phyloP scores from a whole-genome alignment of 2,797 vertebrate species.

The Parambassis ranga region DNA sequence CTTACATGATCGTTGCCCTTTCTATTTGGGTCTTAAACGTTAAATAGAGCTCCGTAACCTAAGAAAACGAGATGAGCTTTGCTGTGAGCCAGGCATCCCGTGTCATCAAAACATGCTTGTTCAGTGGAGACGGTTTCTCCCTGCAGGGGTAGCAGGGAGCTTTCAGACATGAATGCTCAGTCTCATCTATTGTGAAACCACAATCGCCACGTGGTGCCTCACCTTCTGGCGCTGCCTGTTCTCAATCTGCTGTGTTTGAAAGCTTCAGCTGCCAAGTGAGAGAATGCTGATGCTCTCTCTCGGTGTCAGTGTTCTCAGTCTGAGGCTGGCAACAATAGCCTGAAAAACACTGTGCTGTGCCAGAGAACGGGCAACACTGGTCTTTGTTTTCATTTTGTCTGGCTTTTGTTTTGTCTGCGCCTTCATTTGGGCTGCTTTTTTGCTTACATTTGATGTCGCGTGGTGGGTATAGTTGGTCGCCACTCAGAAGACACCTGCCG shows the following conservation, averaged over 20 bases:
- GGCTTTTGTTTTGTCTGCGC: conserved; percentile 65
- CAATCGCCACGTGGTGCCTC: conserved; percentile 57
- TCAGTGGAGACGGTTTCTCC: conserved; percentile 50
- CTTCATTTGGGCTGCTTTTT: conserved; percentile 40
- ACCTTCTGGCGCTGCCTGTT: conserved; percentile 42
- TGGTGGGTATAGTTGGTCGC: conserved; percentile 33
- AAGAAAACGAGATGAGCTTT: conserved; percentile 25
- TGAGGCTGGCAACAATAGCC: conserved; percentile 15
- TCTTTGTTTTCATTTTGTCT: conserved; percentile 69
- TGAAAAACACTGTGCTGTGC: conserved; percentile 36
- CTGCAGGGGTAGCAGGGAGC: conserved; percentile 31
- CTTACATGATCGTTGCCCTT: conserved; percentile 13
- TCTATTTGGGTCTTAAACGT: conserved; percentile 21
- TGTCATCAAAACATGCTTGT: conserved; percentile 48
- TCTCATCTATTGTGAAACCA: conserved; percentile 62
- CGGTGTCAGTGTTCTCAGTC: conserved; percentile 22
- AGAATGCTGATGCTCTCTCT: conserved; percentile 24
- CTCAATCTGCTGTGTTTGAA: conserved; percentile 43
- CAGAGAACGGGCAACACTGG: conserved; percentile 38
- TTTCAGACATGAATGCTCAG: conserved; percentile 37
- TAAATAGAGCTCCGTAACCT: conserved; percentile 1
- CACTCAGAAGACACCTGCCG: conserved; percentile 35
- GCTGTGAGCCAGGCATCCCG: conserved; percentile 30
- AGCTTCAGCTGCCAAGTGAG: conserved; percentile 36
- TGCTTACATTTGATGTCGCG: conserved; percentile 51